These are phyloP conservation scores for Cnemophilus loriae DNA, from an alignment of 2,113 vertebrate species.

Conservation along the genomic window DNA sequence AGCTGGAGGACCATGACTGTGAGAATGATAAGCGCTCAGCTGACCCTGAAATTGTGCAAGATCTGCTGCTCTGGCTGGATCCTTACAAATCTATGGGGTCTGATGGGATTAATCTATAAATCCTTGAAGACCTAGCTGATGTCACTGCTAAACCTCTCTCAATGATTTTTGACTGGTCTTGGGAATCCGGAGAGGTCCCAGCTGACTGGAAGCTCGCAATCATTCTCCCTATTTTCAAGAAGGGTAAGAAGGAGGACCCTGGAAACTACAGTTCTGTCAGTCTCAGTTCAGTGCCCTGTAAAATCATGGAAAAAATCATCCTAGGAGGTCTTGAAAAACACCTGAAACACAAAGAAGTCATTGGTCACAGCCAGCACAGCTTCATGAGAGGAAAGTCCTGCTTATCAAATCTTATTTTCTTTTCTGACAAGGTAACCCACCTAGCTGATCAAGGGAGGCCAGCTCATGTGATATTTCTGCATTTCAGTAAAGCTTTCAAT, in stretches of 20 bases:
- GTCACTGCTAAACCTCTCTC: neutral
- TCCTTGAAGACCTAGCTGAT: neutral
- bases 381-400: neutral
- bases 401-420: neutral
- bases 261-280: neutral
- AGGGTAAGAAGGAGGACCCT: neutral
- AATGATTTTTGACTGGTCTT: neutral
- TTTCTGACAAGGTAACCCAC: neutral
- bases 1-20: neutral
- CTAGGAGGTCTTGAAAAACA: neutral
- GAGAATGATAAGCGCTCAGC: neutral
- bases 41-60: neutral
- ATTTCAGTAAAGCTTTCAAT: neutral
- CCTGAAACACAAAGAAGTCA: neutral
- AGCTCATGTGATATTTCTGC: neutral
- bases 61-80: neutral
- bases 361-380: neutral
- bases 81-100: too few relatives aligned
- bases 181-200: neutral
- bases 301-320: neutral
- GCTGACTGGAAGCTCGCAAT: neutral
- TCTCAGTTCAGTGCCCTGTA: neutral
- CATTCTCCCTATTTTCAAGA: neutral
- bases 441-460: neutral
- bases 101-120: neutral